Base-by-base conservation (phyloP, 92 coral and sea anemone species). In the Montipora capitata region DNA sequence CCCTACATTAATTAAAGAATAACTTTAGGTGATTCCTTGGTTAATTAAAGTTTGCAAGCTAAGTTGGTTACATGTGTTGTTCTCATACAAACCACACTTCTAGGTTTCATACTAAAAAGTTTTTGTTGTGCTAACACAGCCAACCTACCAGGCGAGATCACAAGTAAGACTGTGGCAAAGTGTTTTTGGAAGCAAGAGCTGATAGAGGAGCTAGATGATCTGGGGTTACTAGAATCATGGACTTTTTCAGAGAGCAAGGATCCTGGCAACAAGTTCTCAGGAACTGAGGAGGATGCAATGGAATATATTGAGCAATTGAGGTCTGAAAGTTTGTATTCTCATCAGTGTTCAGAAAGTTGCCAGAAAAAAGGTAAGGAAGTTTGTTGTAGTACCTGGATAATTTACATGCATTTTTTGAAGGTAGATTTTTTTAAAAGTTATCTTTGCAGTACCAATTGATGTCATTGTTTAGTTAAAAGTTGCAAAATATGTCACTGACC, bases 171-270 rank as follows among this genome's bases (percentile, higher is more conserved):
- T 57, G 92, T 88, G 45, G 80, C 92, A 41, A 78, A 80, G 14
- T 87, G 87, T 12, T 88, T 88, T 72, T 88, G 92, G 92, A 87
- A 88, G 70, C 16, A 72, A 57, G 87, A 88, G 73, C 81, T 88
- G 40, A 72, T 72, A 63, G 74, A 72, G 51, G 92, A 80, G 63
- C 87, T 88, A 12, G 40, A 43, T 16, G 78, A 81, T 42, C 59
- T 81, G 41, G 68, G 64, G 49, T 3, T 88, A 52, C 81, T 38
- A 35, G 75, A 81, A 42, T 81, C 72, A 49, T 88, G 92, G 92
- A 17, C 41, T 57, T 88, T 88, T 62, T 52, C 88, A 27, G 41
- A 20, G 7, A 18, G 17, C 44, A 16, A 18, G 48, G 8, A 17
- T 20, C 42, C 18, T 40, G 66, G 8, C 54, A 43, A 87, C 12